Evolutionary conservation across 2,797 vertebrate species (phyloP).

Genomic region (Mormyrus proboscirostris): DNA sequence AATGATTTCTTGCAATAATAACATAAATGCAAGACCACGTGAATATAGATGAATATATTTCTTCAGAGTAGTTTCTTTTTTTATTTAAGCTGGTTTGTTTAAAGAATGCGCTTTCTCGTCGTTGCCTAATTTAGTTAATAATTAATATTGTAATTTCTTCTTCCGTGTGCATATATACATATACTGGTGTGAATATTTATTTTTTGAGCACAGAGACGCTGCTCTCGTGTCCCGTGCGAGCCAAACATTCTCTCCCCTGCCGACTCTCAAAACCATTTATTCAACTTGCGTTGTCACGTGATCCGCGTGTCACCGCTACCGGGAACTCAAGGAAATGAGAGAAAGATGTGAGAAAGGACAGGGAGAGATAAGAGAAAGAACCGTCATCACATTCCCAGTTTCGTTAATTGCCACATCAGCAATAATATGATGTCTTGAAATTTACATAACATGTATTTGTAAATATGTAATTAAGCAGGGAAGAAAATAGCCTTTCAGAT

Average conservation of each 20-base stretch:
- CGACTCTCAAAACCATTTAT: slow-evolving; percentile 66
- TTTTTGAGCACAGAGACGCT: slow-evolving; percentile 43
- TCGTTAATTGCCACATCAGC: background rate
- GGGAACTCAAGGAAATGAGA: slow-evolving; percentile 49
- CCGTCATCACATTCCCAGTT: background rate
- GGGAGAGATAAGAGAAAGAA: slow-evolving; percentile 13
- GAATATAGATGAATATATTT: background rate
- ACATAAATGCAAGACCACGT: background rate
- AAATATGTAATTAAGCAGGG: background rate
- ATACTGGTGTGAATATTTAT: slow-evolving; percentile 15
- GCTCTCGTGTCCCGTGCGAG: slow-evolving; percentile 53
- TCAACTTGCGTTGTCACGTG: slow-evolving; percentile 61
- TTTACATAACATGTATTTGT: background rate
- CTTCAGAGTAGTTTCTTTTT: background rate
- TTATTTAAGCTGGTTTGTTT: slow-evolving; percentile 19
- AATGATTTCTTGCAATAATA: background rate
- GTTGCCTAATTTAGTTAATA: slow-evolving; percentile 19
- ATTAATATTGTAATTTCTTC: slow-evolving; percentile 20
- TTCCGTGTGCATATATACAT: slow-evolving; percentile 17
- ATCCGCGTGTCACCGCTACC: slow-evolving; percentile 51
- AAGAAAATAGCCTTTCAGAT: background rate
- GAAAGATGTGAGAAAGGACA: slow-evolving; percentile 24
- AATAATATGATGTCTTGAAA: background rate
- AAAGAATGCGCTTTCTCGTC: slow-evolving; percentile 18
- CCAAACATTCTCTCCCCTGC: slow-evolving; percentile 54